These are phyloP conservation scores for Lottia scabra DNA, from an alignment of 2,888 invertebrate genomes.

Conservation along the genomic window DNA sequence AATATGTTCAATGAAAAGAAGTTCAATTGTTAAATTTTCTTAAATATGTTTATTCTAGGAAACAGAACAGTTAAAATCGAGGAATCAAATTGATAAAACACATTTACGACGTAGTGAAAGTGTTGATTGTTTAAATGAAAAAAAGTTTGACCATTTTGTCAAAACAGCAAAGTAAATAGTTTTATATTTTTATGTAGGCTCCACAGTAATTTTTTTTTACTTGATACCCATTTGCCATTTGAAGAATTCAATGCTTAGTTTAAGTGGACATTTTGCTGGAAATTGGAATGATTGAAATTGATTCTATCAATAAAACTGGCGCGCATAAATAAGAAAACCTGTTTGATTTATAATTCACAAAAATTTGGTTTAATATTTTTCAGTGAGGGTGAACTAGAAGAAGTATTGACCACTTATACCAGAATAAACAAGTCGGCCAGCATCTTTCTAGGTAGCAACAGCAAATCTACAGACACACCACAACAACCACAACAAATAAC, in stretches of 20 bases:
- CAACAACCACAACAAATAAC: not conserved
- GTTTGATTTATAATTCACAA: too few relatives aligned
- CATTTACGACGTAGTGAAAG: slow-evolving; percentile 36
- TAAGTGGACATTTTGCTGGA: too few relatives aligned
- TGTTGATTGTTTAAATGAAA: slow-evolving; percentile 53
- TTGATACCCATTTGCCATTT: too few relatives aligned
- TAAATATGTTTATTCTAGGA: slow-evolving; percentile 46
- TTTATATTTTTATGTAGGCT: too few relatives aligned
- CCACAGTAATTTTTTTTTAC: too few relatives aligned
- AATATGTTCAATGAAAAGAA: too few relatives aligned
- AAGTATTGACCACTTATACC: slow-evolving; percentile 68
- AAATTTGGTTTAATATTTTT: too few relatives aligned
- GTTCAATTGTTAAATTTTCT: too few relatives aligned
- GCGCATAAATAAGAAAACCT: too few relatives aligned
- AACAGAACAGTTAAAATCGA: slow-evolving; percentile 58
- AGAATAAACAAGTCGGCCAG: slow-evolving; percentile 68
- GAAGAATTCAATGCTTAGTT: too few relatives aligned
- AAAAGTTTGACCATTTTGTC: slow-evolving; percentile 63
- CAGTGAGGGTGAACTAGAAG: slow-evolving; percentile 68
- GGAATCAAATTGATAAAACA: slow-evolving; percentile 28
- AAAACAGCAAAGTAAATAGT: slow-evolving; percentile 56
- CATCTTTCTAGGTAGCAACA: slow-evolving; percentile 65
- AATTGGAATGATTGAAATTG: too few relatives aligned
- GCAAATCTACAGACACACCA: slow-evolving; percentile 10
- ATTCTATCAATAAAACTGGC: too few relatives aligned